These are phyloP conservation scores for Lobophora halterata DNA, from an alignment of 2,888 invertebrate genomes.

Conservation along the genomic window DNA sequence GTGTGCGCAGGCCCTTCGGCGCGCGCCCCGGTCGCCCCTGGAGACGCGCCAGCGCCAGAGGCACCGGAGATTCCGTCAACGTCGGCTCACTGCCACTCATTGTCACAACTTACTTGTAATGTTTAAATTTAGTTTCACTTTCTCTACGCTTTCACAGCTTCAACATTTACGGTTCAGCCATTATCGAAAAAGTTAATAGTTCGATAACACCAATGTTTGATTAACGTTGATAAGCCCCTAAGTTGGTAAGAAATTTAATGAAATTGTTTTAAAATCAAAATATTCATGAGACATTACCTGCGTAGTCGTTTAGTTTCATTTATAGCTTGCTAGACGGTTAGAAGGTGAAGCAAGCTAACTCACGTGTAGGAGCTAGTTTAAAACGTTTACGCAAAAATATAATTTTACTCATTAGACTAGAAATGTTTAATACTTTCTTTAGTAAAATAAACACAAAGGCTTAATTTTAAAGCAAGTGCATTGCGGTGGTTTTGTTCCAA, in stretches of 20 bases:
- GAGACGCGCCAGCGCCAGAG: slow-evolving; percentile 68
- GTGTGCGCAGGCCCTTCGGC: slow-evolving; percentile 57
- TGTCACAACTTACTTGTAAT: slow-evolving; percentile 48
- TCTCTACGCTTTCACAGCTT: slow-evolving; percentile 34
- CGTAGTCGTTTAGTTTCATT: neutral
- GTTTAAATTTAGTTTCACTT: slow-evolving; percentile 44
- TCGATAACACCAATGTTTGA: slow-evolving; percentile 37
- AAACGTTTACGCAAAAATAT: too few species aligned
- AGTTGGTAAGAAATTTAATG: too few species aligned
- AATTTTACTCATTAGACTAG: too few species aligned
- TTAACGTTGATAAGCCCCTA: too few species aligned
- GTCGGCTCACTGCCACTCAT: slow-evolving; percentile 71
- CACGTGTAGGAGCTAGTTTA: too few species aligned
- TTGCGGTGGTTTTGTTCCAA: too few species aligned
- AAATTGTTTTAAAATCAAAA: too few species aligned
- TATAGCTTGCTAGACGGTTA: too few species aligned
- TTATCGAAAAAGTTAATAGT: slow-evolving; percentile 43
- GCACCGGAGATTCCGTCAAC: slow-evolving; percentile 73
- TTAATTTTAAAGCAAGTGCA: too few species aligned
- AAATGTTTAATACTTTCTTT: too few species aligned
- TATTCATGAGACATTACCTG: slow-evolving; percentile 40
- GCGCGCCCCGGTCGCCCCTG: slow-evolving; percentile 57
- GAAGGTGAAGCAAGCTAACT: too few species aligned
- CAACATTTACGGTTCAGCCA: slow-evolving; percentile 57
- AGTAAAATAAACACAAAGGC: too few species aligned